Conservation (phyloP, 2,113 vertebrate genomes). For the Lichenostomus cassidix region DNA sequence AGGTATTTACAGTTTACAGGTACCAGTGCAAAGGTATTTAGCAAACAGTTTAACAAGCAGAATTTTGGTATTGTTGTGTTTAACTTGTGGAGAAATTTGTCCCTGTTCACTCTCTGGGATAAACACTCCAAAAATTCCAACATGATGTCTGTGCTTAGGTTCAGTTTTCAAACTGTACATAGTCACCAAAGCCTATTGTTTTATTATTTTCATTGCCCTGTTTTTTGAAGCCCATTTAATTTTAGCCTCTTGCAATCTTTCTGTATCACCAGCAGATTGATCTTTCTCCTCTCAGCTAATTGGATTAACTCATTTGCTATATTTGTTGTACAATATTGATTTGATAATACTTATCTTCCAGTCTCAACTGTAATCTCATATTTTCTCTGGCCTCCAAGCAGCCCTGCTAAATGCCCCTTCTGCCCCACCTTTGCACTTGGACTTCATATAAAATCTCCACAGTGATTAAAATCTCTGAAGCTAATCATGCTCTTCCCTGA, state of each 20-base stretch:
- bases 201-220: not conserved
- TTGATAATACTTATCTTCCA: not conserved
- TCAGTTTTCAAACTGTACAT: not conserved
- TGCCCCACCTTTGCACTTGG: not conserved
- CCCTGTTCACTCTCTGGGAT: not conserved
- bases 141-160: not conserved
- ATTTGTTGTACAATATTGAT: not conserved
- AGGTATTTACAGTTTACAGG: not conserved
- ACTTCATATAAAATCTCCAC: not conserved
- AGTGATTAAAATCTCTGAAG: not conserved
- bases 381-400: not conserved
- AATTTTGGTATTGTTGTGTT: not conserved
- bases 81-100: not conserved
- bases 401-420: not conserved
- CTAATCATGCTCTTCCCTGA: not conserved
- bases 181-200: not conserved
- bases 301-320: not conserved
- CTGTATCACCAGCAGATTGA: not conserved
- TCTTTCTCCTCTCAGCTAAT: not conserved
- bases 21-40: not conserved
- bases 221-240: not conserved
- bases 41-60: not conserved
- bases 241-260: not conserved
- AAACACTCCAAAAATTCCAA: not conserved
- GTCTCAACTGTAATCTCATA: not conserved